Conservation (phyloP, 2,113 vertebrate species). For the Podiceps cristatus region DNA sequence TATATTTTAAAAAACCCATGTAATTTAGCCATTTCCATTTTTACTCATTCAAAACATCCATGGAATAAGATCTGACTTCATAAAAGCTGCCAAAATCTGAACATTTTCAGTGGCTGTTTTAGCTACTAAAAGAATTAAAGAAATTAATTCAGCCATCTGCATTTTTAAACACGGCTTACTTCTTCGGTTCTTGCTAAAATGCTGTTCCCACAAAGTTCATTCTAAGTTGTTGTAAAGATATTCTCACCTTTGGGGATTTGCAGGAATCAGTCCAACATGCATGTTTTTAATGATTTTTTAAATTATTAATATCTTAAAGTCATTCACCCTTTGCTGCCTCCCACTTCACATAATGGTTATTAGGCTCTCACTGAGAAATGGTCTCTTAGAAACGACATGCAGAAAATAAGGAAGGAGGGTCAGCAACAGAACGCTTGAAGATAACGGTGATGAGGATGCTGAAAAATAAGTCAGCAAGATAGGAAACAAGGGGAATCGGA, state of each 20-base stretch:
- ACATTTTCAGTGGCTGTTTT: not conserved
- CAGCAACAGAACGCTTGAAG: not conserved
- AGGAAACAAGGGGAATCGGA: slow-evolving; percentile 26
- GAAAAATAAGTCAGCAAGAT: slow-evolving; percentile 27
- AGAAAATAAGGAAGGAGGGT: not conserved
- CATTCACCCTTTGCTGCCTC: not conserved
- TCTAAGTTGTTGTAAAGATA: slow-evolving; percentile 1
- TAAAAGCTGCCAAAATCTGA: not conserved
- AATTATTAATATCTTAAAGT: not conserved
- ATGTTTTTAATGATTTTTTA: not conserved
- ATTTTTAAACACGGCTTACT: not conserved
- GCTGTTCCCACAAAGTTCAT: not conserved
- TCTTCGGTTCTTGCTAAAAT: not conserved
- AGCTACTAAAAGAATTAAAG: not conserved
- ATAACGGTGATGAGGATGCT: not conserved
- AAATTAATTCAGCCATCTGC: not conserved
- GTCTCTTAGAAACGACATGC: not conserved
- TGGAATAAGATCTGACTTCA: not conserved
- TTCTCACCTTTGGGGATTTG: not conserved
- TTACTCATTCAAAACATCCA: not conserved
- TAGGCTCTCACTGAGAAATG: not conserved
- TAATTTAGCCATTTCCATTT: not conserved
- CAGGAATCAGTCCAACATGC: not conserved
- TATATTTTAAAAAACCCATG: not conserved
- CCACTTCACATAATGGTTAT: not conserved